Percentiles rank a stretch among this genome's conserved stretches.
Conservation (phyloP, 1,140 invertebrate genomes). For the Aphaenogaster rudis region DNA sequence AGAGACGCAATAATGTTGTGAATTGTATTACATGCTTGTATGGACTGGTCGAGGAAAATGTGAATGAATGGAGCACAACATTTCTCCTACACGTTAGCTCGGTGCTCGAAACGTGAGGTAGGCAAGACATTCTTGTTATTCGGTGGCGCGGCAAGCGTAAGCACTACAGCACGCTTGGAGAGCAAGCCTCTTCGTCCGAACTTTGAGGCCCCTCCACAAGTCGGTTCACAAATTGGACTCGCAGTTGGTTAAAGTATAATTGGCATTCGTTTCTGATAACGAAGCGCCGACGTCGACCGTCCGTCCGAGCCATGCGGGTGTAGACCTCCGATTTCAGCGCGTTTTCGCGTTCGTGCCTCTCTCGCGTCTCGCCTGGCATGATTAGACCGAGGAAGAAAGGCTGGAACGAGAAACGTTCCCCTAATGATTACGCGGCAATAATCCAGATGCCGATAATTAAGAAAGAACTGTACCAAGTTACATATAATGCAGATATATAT, state of each 20-base stretch:
- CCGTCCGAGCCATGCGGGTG: neutral
- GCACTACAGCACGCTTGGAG: slow-evolving; percentile 83
- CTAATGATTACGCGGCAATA: slow-evolving; percentile 6
- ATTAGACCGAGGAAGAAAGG: slow-evolving; percentile 24
- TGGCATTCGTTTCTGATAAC: slow-evolving; percentile 84
- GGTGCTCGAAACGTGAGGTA: slow-evolving; percentile 39
- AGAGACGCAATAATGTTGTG: neutral
- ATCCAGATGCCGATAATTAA: neutral
- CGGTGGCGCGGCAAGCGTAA: slow-evolving; percentile 80
- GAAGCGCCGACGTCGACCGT: slow-evolving; percentile 72
- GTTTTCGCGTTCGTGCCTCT: slow-evolving; percentile 8
- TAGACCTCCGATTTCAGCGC: slow-evolving; percentile 21
- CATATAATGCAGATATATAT: neutral
- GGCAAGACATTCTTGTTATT: slow-evolving; percentile 84
- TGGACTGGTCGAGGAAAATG: neutral
- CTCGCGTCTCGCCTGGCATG: neutral
- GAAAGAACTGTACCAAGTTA: neutral
- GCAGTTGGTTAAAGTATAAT: slow-evolving; percentile 84
- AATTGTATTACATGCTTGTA: slow-evolving; percentile 15
- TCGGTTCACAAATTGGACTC: slow-evolving; percentile 84
- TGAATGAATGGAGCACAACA: slow-evolving; percentile 40
- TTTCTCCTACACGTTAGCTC: slow-evolving; percentile 29
- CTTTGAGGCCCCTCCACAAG: slow-evolving; percentile 82
- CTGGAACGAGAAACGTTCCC: neutral
- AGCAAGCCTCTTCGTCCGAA: slow-evolving; percentile 82